Evolutionary conservation across 2,797 vertebrate genomes (phyloP).

Genomic region (Prionace glauca): DNA sequence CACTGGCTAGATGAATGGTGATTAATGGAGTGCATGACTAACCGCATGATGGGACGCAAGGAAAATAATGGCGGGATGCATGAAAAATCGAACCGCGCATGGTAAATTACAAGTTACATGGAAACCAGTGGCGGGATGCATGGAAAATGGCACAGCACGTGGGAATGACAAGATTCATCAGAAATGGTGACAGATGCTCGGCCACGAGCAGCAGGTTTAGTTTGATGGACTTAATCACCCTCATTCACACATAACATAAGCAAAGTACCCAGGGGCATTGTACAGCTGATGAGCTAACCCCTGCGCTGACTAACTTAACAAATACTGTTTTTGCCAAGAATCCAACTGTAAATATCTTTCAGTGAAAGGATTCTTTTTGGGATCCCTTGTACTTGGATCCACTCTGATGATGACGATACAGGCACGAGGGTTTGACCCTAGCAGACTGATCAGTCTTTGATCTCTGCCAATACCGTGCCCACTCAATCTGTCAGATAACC

Average conservation of each 20-base stretch:
- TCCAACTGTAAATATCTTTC: neutral
- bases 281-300: neutral
- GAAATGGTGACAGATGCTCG: neutral
- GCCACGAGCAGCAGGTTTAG: neutral
- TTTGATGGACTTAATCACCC: neutral
- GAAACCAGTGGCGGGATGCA: conserved; percentile 16
- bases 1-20: neutral
- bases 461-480: neutral
- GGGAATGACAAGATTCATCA: neutral
- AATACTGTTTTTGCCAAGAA: neutral
- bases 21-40: neutral
- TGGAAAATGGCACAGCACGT: neutral
- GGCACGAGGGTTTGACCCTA: neutral
- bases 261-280: neutral
- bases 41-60: neutral
- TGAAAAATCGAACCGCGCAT: neutral
- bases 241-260: neutral
- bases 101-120: neutral
- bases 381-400: neutral
- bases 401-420: neutral
- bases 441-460: neutral
- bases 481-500: neutral
- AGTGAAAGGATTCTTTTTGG: neutral
- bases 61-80: neutral
- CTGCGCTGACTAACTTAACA: neutral